Base-by-base conservation (phyloP, 2,888 invertebrate genomes). In the Nezara viridula region DNA sequence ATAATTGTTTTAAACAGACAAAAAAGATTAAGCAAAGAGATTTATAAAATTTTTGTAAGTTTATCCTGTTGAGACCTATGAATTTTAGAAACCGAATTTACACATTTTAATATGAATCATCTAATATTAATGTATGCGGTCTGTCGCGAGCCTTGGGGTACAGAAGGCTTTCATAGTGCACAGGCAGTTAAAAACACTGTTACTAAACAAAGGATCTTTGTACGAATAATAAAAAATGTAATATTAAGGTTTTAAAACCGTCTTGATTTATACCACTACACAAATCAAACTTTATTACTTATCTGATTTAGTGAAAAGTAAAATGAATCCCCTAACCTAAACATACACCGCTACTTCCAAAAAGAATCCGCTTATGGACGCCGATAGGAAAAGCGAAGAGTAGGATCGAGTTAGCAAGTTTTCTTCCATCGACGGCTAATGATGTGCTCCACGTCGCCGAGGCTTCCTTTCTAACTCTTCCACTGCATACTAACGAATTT, bases 401-500 rank as follows among this genome's bases (percentile, higher is more conserved):
- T 66, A 27, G 66, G 66, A 66, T 66, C 12, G 32, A 66, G 66
- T 66, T 66, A 66, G 66, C 66, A 19, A 66, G 32, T 66, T 66
- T 32, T 32, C 16, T 66, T 40, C 81, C 44, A 81, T 40, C 40
- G 44, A 37, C 19, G 81, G 40, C 81, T 81, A 44, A 81, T 81
- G 40, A 81, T 87, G 87, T 60, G 87, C 87, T 44, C 87, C 87
- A 87, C 87, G 87, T 87, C 87, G 73, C 60, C 27, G 44, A 27
- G 66, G 32, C 87, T 87, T 87, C 87, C 87, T 87, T 66, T 87
- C 66, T 87, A 47, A 66, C 60, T 49, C 66, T 66, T 73, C 73
- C 55, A 66, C 73, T 73, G 87, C 55, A 87, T 87, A 87, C 87
- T 87, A 87, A 87, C 87, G 66, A 87, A 87, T 87, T 60, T 87